Evolutionary conservation across 2,888 invertebrate species (phyloP), one percentile per base, ranked within the genome.

Genomic region (Philereme vetulata): DNA sequence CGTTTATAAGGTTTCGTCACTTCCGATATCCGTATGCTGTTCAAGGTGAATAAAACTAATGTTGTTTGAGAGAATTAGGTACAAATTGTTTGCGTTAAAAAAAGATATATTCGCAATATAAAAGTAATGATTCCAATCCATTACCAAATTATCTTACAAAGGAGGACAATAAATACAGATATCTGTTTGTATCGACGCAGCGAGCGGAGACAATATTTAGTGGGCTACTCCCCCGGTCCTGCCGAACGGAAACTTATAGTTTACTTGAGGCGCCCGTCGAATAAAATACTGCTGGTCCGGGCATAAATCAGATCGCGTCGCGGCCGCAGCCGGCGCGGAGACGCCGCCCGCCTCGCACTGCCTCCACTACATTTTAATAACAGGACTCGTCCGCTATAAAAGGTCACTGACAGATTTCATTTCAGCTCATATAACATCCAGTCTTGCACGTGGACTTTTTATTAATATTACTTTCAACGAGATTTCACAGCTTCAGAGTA

Each of bases 221-320:
- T 88, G 87, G 85, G 84, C 87, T 83, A 81, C 86, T 87, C 89
- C 91, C 90, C 85, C 84, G 85, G 86, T 83, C 86, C 85, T 88
- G 85, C 86, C 90, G 85, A 90, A 89, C 90, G 90, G 89, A 90
- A 91, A 91, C 91, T 92, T 92, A 91, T 91, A 92, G 92, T 88
- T 90, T 89, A 86, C 85, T 91, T 92, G 90, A 91, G 91, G 90
- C 91, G 90, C 90, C 90, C 88, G 86, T 77, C 85, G 90, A 86
- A 92, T 92, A 91, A 91, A 91, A 92, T 92, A 92, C 89, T 88
- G 89, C 88, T 88, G 90, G 82, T 80, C 78, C 78, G 84, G 80
- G 77, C 84, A 91, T 92, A 92, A 92, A 92, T 92, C 92, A 92
- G 88, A 81, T 82, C 77, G 84, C 78, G 85, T 83, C 88, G 82